Percentiles rank a stretch among this genome's conserved stretches.
These are phyloP conservation scores for Hyalella azteca DNA, from an alignment of 2,888 invertebrate genomes.

Conservation along the genomic window DNA sequence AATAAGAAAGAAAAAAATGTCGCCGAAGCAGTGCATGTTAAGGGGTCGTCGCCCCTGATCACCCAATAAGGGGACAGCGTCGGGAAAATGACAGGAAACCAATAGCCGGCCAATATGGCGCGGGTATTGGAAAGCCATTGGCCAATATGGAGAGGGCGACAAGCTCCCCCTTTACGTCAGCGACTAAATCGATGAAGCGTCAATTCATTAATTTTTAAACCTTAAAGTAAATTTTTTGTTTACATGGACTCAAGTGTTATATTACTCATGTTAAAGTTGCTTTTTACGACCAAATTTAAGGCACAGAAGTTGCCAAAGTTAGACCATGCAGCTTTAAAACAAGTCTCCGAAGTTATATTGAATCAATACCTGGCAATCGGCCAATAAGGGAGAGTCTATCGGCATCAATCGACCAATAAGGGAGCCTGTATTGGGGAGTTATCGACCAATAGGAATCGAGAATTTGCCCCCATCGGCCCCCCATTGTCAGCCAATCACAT, in stretches of 20 bases:
- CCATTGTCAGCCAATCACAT: slow-evolving; percentile 38
- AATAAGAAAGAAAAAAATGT: too few relatives aligned
- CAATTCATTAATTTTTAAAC: too few relatives aligned
- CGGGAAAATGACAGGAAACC: slow-evolving; percentile 25
- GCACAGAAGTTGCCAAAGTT: neutral
- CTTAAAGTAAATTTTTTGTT: too few relatives aligned
- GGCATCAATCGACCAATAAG: slow-evolving; percentile 41
- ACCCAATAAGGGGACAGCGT: slow-evolving; percentile 13
- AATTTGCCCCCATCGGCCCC: slow-evolving; percentile 38
- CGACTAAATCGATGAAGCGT: neutral
- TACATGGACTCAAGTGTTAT: too few relatives aligned
- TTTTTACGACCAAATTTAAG: neutral
- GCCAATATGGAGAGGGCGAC: slow-evolving; percentile 24
- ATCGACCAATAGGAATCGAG: slow-evolving; percentile 39
- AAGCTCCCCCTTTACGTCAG: neutral
- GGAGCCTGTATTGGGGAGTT: slow-evolving; percentile 37
- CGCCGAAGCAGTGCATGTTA: too few relatives aligned
- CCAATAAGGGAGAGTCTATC: slow-evolving; percentile 39
- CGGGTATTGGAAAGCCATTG: slow-evolving; percentile 37
- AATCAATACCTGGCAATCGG: slow-evolving; percentile 38
- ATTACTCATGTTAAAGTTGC: neutral
- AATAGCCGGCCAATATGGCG: slow-evolving; percentile 25
- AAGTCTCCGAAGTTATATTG: slow-evolving; percentile 27
- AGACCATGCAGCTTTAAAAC: slow-evolving; percentile 25
- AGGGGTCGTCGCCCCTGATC: too few relatives aligned